A percentile compares a stretch with the other conserved stretches of the same genome.
Conservation (phyloP, 92 coral and sea anemone species). For the Scolanthus callimorphus region DNA sequence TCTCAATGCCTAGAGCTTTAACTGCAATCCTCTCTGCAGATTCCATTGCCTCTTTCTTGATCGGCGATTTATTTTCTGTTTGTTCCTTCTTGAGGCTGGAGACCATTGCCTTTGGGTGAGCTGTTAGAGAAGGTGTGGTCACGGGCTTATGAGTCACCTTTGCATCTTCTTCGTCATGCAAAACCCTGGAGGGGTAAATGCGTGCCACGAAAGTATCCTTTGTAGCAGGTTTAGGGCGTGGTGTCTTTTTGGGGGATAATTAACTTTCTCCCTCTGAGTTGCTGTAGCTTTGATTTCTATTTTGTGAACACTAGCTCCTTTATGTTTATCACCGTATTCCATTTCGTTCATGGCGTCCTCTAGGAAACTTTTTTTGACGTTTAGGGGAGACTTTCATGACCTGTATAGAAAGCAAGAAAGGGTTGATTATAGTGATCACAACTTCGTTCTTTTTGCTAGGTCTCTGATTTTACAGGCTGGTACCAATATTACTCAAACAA, state of each 20-base stretch:
- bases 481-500: too few species aligned
- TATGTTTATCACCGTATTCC: conserved; percentile 38
- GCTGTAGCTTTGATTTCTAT: background rate
- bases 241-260: too few species aligned
- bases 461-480: too few species aligned
- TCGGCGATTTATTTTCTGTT: too few species aligned
- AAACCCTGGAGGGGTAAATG: background rate
- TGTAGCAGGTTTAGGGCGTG: background rate
- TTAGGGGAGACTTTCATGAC: background rate
- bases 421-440: too few species aligned
- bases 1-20: too few species aligned
- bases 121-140: background rate
- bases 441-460: too few species aligned
- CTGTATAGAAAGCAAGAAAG: too few species aligned
- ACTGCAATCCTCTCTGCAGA: background rate
- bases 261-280: too few species aligned
- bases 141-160: background rate
- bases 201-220: background rate
- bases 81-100: background rate
- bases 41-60: background rate
- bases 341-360: conserved; percentile 87
- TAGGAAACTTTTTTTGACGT: conserved; percentile 65
- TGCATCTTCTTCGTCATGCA: background rate
- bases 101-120: background rate
- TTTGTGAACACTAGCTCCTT: background rate